Conservation (phyloP, 1,140 invertebrate genomes). For the Lasioglossum albipes region DNA sequence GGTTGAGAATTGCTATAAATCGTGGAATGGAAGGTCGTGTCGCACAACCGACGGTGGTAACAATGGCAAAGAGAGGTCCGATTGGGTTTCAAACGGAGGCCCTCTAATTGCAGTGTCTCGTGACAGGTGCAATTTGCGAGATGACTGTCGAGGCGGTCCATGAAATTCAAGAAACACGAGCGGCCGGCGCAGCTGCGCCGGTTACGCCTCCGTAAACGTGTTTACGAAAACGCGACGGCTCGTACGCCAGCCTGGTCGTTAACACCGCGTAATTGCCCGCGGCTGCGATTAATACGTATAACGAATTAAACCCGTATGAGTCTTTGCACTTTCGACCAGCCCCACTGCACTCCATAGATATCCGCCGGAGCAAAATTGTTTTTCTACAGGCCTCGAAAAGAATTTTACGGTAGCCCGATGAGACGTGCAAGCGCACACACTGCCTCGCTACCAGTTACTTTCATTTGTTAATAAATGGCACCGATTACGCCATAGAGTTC, state of each 20-base stretch:
- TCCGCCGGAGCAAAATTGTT: too few species aligned
- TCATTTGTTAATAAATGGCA: too few species aligned
- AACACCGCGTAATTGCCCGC: constrained; percentile 50
- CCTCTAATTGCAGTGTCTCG: constrained; percentile 44
- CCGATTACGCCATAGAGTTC: too few species aligned
- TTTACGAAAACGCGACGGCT: constrained; percentile 50
- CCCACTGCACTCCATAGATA: too few species aligned
- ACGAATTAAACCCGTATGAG: constrained; percentile 19
- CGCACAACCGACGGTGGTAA: too few species aligned
- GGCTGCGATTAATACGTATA: constrained; percentile 48
- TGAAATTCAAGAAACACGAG: constrained; percentile 51
- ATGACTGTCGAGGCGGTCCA: constrained; percentile 5
- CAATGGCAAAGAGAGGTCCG: neutral
- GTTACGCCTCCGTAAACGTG: constrained; percentile 27
- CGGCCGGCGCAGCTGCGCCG: neutral
- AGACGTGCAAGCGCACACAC: too few species aligned
- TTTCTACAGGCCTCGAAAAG: too few species aligned
- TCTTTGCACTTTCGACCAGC: neutral
- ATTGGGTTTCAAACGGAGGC: neutral
- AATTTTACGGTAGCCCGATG: too few species aligned
- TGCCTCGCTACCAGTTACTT: too few species aligned
- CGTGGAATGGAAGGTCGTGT: too few species aligned
- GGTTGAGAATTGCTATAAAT: too few species aligned
- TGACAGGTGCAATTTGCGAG: constrained; percentile 50
- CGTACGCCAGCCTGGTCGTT: constrained; percentile 45